Evolutionary conservation across 2,888 invertebrate genomes (phyloP).

Genomic region (Agelastica alni): DNA sequence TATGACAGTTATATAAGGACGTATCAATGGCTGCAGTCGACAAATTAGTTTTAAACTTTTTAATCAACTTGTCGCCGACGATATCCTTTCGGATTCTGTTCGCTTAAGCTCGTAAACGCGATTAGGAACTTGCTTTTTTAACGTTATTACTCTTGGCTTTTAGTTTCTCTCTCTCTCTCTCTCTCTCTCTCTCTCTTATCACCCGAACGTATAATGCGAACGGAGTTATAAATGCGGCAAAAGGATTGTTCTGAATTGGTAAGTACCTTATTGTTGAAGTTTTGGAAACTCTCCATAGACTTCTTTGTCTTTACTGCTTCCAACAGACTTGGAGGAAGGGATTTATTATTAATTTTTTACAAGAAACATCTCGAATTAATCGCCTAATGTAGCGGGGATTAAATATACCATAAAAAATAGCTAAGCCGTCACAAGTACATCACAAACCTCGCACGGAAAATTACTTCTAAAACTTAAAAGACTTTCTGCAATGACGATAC

Average conservation of each 20-base stretch:
- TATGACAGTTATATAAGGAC: conserved; percentile 52
- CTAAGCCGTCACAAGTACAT: too few species aligned
- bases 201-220: conserved; percentile 10
- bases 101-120: conserved; percentile 44
- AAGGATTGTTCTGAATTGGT: conserved; percentile 10
- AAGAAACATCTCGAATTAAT: not conserved
- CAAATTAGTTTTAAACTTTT: conserved; percentile 55
- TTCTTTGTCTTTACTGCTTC: conserved; percentile 8
- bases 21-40: conserved; percentile 52
- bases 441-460: too few species aligned
- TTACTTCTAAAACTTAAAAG: too few species aligned
- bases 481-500: too few species aligned
- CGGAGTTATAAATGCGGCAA: conserved; percentile 6
- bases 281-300: conserved; percentile 4
- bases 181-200: too few species aligned
- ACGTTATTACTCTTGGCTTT: conserved; percentile 34
- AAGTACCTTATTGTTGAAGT: conserved; percentile 11
- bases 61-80: conserved; percentile 53
- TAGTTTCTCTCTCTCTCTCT: too few species aligned
- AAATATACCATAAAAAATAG: too few species aligned
- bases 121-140: conserved; percentile 43
- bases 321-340: not conserved
- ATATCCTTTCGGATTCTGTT: conserved; percentile 42
- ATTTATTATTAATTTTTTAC: conserved; percentile 6
- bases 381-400: too few species aligned